phyloP scores from a whole-genome alignment of 1,140 invertebrate genomes.

The Heliothis subflexa region DNA sequence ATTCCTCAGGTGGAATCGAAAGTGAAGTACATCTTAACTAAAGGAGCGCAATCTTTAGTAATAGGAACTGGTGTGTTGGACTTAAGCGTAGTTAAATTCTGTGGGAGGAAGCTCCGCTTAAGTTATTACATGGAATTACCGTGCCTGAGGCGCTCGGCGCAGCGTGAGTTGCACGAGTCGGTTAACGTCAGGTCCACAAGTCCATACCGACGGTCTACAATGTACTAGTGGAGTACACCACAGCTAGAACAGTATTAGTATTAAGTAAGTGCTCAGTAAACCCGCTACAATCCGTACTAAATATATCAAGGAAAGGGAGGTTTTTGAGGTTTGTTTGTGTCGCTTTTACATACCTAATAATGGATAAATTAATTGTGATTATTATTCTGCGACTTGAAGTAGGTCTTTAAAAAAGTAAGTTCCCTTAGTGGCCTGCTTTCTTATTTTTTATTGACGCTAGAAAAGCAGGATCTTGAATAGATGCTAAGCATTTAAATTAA shows the following conservation, averaged over 20 bases:
- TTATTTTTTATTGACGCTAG: no score
- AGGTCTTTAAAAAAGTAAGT: no score
- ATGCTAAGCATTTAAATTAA: no score
- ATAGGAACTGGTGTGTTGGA: slow-evolving; percentile 14
- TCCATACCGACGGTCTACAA: background rate
- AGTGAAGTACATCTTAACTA: background rate
- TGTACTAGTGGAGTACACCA: background rate
- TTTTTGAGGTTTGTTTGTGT: no score
- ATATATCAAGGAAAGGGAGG: no score
- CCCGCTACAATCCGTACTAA: no score
- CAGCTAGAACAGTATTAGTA: background rate
- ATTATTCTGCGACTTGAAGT: no score
- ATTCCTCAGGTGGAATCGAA: background rate
- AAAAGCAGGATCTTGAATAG: no score
- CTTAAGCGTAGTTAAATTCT: slow-evolving; percentile 34
- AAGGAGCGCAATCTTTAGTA: background rate
- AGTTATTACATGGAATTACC: slow-evolving; percentile 31
- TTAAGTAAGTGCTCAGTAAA: slow-evolving; percentile 1
- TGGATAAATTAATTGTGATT: no score
- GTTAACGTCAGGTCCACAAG: slow-evolving; percentile 5
- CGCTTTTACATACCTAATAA: no score
- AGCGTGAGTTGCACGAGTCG: slow-evolving; percentile 14
- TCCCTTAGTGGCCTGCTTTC: no score
- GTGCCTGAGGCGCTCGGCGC: background rate
- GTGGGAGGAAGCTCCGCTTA: background rate